These are phyloP conservation scores for Edolisoma coerulescens DNA, from an alignment of 2,113 vertebrate genomes.

Conservation along the genomic window DNA sequence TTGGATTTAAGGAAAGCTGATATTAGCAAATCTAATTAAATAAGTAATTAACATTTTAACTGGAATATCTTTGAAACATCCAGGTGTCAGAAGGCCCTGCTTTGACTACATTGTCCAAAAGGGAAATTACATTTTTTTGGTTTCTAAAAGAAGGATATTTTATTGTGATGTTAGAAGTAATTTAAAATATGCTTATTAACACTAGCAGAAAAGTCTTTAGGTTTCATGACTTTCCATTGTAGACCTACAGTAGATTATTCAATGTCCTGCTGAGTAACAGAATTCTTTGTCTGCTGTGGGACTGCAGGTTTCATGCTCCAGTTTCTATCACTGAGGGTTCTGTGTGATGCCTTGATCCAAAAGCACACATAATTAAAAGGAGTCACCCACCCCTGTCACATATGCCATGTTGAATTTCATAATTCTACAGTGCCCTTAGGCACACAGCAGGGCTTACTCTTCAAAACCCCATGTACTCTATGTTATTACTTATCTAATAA, in stretches of 20 bases:
- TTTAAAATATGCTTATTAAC: not conserved
- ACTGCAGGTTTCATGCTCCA: not conserved
- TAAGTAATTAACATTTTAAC: not conserved
- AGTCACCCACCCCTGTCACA: slow-evolving; percentile 6
- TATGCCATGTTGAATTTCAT: slow-evolving; percentile 34
- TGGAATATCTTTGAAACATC: not conserved
- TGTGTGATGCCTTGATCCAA: slow-evolving; percentile 9
- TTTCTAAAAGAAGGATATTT: not conserved
- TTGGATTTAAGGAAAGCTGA: not conserved
- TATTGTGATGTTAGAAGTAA: not conserved
- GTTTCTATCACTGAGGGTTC: not conserved
- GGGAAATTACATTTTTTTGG: not conserved
- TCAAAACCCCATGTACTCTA: not conserved
- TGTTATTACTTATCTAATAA: slow-evolving; percentile 49
- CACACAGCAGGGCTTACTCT: slow-evolving; percentile 25
- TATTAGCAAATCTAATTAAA: not conserved
- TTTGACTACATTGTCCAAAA: not conserved
- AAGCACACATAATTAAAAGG: slow-evolving; percentile 55
- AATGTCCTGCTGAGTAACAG: not conserved
- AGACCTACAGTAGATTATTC: not conserved
- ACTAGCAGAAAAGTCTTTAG: not conserved
- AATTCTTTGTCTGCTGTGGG: not conserved
- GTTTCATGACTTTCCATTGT: not conserved
- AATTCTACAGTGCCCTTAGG: slow-evolving; percentile 22
- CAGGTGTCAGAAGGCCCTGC: not conserved